Evolutionary conservation across 2,888 invertebrate species (phyloP), one percentile per base, ranked within the genome.

Genomic region (Drosophila phalerata): DNA sequence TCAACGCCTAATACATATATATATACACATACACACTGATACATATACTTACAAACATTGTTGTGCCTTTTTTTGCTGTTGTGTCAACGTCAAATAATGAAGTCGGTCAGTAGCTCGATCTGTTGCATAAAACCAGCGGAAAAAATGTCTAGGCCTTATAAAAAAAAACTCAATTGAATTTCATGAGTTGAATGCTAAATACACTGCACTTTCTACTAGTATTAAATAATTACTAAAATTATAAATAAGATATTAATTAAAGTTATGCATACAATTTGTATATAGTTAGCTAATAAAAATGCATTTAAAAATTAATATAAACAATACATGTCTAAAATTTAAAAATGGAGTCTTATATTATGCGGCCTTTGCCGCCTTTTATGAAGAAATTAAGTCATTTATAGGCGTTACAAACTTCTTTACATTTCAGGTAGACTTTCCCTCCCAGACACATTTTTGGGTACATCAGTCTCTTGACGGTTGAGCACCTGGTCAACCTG

Each of bases 31-130:
- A 28, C 25, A 34, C 42, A 42, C 52, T n/a, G n/a, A n/a, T n/a
- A 62, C 38, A 43, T 45, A 43, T 37, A 57, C 61, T 55, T 66
- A 69, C 56, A 45, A 49, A 53, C 34, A 51, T 55, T 60, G 51
- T 71, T 64, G 32, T 17, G 40, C 8, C 15, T 58, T 22, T 38
- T 17, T 38, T 30, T 47, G n/a, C 15, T 49, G 53, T 49, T 65
- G 63, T 52, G 56, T 58, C 67, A 77, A 48, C 51, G 25, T 69
- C 49, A 73, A 72, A 73, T 88, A 85, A 85, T 88, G 89, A 88
- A 83, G 89, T 86, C 62, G 73, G 69, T 67, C 57, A 73, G 57
- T 61, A 60, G 56, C 66, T 67, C 67, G 81, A 81, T 72, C 87
- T 86, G 88, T 85, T 86, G 81, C 84, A 42, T 42, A 49, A 38